These are phyloP conservation scores for Linnaemya vulpina DNA, from an alignment of 2,888 invertebrate species.

Conservation along the genomic window DNA sequence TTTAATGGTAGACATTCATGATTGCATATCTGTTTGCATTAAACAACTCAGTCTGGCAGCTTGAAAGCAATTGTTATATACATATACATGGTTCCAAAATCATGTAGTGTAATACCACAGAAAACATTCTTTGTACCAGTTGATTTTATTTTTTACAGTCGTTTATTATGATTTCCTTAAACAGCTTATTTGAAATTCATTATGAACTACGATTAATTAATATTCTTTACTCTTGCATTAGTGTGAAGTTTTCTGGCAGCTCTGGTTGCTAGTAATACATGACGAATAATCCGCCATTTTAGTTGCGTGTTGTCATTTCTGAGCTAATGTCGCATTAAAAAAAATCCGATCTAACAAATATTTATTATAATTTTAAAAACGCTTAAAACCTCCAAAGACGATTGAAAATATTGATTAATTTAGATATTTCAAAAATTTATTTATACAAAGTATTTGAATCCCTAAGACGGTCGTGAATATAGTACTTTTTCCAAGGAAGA, in stretches of 20 bases:
- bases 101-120: no score
- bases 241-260: conserved; percentile 21
- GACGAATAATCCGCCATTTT: conserved; percentile 79
- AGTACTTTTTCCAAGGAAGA: conserved; percentile 10
- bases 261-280: conserved; percentile 2
- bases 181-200: no score
- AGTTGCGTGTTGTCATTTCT: conserved; percentile 80
- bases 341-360: conserved; percentile 73
- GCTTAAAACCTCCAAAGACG: conserved; percentile 75
- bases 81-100: no score
- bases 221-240: no score
- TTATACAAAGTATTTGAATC: conserved; percentile 41
- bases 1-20: no score
- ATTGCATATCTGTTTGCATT: no score
- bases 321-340: conserved; percentile 73
- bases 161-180: no score
- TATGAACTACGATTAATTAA: no score
- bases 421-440: conserved; percentile 70
- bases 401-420: conserved; percentile 72
- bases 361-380: conserved; percentile 75
- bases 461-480: conserved; percentile 55
- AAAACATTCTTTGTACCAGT: no score
- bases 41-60: no score
- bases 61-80: no score
- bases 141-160: no score